These are phyloP conservation scores for Poecilia gillii DNA, from an alignment of 2,797 vertebrate genomes.

Conservation along the genomic window DNA sequence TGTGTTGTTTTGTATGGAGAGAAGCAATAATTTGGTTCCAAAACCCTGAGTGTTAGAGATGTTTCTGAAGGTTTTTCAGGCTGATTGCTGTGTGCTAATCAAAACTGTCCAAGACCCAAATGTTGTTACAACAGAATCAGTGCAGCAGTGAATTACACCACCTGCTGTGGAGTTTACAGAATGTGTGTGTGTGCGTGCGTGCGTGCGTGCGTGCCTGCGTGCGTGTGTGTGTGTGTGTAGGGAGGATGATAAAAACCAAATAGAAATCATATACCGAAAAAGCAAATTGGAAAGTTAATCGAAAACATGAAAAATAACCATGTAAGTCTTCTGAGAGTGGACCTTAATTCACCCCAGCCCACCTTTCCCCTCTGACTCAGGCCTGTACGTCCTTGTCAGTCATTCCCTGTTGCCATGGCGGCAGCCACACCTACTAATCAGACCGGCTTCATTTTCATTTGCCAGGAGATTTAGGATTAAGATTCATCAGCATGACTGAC, in stretches of 20 bases:
- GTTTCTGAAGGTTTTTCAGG: neutral
- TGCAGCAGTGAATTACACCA: neutral
- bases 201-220: slow-evolving; percentile 12
- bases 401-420: slow-evolving; percentile 67
- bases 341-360: slow-evolving; percentile 29
- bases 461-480: slow-evolving; percentile 56
- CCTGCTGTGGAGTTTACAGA: neutral
- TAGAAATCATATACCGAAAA: neutral
- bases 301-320: slow-evolving; percentile 14
- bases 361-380: slow-evolving; percentile 20
- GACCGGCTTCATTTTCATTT: slow-evolving; percentile 45
- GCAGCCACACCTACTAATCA: slow-evolving; percentile 55
- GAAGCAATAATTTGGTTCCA: neutral
- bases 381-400: slow-evolving; percentile 45
- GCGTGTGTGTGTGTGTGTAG: slow-evolving; percentile 10
- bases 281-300: neutral
- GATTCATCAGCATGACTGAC: slow-evolving; percentile 59
- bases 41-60: neutral
- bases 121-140: neutral
- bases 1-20: neutral
- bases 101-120: neutral
- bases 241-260: neutral
- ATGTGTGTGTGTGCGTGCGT: slow-evolving; percentile 11
- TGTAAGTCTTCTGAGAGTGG: neutral
- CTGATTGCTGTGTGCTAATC: neutral